Conservation (phyloP, 2,113 vertebrate genomes). For the Dermatemys mawii region DNA sequence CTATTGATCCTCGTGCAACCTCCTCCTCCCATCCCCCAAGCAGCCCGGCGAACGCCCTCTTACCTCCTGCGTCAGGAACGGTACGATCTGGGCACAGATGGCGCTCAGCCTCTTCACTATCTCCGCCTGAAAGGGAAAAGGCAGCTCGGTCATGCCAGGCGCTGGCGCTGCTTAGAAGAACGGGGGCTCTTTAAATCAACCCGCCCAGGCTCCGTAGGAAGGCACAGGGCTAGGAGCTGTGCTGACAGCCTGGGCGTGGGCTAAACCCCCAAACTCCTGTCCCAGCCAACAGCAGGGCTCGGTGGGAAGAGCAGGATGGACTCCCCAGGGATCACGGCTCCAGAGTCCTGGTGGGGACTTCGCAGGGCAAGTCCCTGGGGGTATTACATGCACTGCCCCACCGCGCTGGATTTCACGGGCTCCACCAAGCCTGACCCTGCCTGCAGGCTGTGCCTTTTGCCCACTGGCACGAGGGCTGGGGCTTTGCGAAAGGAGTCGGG, state of each 20-base stretch:
- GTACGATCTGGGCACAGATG: constrained; percentile 93
- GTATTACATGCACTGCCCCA: not conserved
- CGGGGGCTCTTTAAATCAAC: not conserved
- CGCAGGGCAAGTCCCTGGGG: not conserved
- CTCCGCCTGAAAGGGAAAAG: constrained; percentile 83
- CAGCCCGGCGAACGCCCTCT: not conserved
- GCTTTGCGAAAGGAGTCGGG: not conserved
- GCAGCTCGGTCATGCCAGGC: not conserved
- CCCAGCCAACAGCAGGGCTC: not conserved
- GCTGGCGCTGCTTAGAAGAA: accelerated
- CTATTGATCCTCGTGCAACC: not conserved
- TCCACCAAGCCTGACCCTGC: too few relatives aligned
- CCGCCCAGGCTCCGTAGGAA: accelerated
- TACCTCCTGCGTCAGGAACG: constrained; percentile 95
- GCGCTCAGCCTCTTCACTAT: constrained; percentile 94
- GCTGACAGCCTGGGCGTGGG: not conserved
- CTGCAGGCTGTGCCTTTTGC: too few relatives aligned
- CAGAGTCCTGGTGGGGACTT: not conserved
- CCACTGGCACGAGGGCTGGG: not conserved
- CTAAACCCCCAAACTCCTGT: not conserved
- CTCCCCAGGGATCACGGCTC: not conserved
- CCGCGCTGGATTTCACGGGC: not conserved
- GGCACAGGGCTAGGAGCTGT: not conserved
- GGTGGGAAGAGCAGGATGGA: not conserved
- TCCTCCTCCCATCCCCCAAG: too few relatives aligned